A percentile compares a stretch with the other conserved stretches of the same genome.
Conservation (phyloP, 2,888 invertebrate genomes). For the Eristalis intricaria region DNA sequence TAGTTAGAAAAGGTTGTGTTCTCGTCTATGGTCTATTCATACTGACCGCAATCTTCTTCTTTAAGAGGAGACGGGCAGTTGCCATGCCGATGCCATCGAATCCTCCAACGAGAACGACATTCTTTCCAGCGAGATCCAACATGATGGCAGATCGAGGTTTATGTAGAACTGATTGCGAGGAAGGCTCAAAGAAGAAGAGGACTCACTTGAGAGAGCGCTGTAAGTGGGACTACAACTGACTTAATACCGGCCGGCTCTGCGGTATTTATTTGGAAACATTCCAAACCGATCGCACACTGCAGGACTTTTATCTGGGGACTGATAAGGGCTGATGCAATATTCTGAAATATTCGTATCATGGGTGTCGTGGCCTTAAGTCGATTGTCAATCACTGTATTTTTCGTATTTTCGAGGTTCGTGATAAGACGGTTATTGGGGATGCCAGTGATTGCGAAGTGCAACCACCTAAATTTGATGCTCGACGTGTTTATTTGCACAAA, state of each 20-base stretch:
- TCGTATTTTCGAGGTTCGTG: background rate
- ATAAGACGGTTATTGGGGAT: constrained; percentile 34
- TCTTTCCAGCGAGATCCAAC: constrained; percentile 78
- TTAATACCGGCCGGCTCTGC: background rate
- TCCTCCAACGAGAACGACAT: constrained; percentile 78
- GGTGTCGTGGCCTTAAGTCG: constrained; percentile 42
- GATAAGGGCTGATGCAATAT: constrained; percentile 32
- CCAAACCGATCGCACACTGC: constrained; percentile 7
- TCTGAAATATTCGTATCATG: constrained; percentile 22
- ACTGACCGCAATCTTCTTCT: constrained; percentile 76
- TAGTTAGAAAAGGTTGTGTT: background rate
- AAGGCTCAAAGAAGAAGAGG: constrained; percentile 57
- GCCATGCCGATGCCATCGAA: constrained; percentile 78
- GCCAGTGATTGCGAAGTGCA: constrained; percentile 4
- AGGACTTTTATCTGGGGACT: constrained; percentile 27
- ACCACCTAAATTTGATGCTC: background rate
- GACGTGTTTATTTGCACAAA: background rate
- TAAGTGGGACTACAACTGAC: constrained; percentile 63
- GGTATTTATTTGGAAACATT: constrained; percentile 58
- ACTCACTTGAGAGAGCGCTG: constrained; percentile 58
- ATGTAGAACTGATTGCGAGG: constrained; percentile 29
- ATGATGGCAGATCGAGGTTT: constrained; percentile 71
- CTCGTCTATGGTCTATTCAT: background rate
- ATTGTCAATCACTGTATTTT: constrained; percentile 24
- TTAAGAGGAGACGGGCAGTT: constrained; percentile 76